Evolutionary conservation across 2,797 vertebrate genomes (phyloP).

Genomic region (Huso huso): DNA sequence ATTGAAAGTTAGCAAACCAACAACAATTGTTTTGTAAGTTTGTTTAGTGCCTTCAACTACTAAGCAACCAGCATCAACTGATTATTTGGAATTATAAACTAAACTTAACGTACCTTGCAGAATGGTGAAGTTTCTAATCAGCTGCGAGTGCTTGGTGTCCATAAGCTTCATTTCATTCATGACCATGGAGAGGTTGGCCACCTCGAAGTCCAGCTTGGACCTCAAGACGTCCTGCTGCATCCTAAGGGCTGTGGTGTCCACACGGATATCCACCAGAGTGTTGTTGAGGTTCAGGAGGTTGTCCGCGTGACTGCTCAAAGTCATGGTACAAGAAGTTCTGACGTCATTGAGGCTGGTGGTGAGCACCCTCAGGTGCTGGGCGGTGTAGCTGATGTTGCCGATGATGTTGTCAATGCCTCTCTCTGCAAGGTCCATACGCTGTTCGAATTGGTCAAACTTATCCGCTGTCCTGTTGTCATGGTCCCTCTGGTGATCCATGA

Average conservation of each 20-base stretch:
- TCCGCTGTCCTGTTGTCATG: constrained; percentile 71
- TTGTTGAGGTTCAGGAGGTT: constrained; percentile 74
- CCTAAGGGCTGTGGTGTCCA: constrained; percentile 65
- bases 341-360: constrained; percentile 79
- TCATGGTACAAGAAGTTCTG: constrained; percentile 75
- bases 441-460: constrained; percentile 74
- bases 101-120: constrained; percentile 69
- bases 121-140: constrained; percentile 96
- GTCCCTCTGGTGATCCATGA: constrained; percentile 77
- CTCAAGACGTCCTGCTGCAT: constrained; percentile 81
- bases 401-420: constrained; percentile 78
- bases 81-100: neutral
- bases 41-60: constrained; percentile 1
- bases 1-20: too few species aligned
- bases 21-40: neutral
- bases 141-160: constrained; percentile 89
- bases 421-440: constrained; percentile 74
- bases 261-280: constrained; percentile 68
- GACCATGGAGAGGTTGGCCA: constrained; percentile 80
- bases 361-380: constrained; percentile 80
- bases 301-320: constrained; percentile 78
- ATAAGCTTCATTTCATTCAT: constrained; percentile 98
- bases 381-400: constrained; percentile 87
- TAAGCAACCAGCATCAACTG: constrained; percentile 4
- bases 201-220: constrained; percentile 79